Conservation (phyloP, 2,113 vertebrate genomes). For the Mustela nigripes region DNA sequence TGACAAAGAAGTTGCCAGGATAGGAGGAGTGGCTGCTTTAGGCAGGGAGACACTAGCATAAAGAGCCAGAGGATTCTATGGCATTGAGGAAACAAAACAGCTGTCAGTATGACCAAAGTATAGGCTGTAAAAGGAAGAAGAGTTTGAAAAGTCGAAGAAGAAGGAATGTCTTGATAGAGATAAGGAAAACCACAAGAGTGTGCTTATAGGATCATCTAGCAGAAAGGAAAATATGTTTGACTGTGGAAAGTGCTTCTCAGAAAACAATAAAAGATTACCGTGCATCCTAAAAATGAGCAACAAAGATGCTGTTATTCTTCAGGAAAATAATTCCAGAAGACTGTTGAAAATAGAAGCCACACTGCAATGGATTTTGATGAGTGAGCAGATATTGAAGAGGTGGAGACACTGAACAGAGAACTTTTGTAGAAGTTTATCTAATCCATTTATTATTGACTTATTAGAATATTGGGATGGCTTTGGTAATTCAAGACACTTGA, state of each 20-base stretch:
- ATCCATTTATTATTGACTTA: neutral
- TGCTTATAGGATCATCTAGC: neutral
- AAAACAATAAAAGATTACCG: neutral
- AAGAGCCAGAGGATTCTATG: neutral
- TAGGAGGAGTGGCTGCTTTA: neutral
- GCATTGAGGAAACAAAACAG: neutral
- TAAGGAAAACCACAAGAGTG: neutral
- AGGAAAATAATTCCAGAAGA: neutral
- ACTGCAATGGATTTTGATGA: neutral
- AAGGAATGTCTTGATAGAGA: neutral
- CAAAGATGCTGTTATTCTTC: neutral
- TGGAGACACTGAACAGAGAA: neutral
- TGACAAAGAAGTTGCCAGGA: neutral
- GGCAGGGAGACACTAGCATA: neutral
- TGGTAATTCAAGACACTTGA: neutral
- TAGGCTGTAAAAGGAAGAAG: neutral
- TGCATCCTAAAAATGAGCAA: neutral
- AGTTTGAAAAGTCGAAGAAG: neutral
- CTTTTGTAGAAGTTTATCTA: neutral
- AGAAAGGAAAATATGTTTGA: neutral
- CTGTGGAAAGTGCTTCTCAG: neutral
- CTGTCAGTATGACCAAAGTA: neutral
- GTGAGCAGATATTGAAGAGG: neutral
- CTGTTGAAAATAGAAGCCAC: neutral
- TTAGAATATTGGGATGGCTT: conserved; percentile 13